These are phyloP conservation scores for Charadrius vociferus DNA, from an alignment of 2,113 vertebrate genomes.

Conservation along the genomic window DNA sequence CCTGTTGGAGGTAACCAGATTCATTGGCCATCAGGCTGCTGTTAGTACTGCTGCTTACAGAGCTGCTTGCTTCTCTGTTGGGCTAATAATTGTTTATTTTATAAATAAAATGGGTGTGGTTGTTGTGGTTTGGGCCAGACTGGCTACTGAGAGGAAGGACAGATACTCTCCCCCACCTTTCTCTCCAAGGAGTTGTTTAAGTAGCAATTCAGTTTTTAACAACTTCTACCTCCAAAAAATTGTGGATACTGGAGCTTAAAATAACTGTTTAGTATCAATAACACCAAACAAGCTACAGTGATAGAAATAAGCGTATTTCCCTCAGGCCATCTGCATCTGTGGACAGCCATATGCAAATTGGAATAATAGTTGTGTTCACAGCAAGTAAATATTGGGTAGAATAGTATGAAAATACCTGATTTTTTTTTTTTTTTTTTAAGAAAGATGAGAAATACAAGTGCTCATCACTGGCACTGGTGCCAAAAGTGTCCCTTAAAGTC, in stretches of 20 bases:
- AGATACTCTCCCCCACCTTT: too few relatives aligned
- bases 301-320: background rate
- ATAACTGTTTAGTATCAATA: background rate
- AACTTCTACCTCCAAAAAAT: background rate
- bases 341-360: background rate
- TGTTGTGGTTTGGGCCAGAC: too few relatives aligned
- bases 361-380: background rate
- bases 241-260: background rate
- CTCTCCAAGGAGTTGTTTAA: background rate
- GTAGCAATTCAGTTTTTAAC: background rate
- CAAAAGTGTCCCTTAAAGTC: background rate
- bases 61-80: background rate
- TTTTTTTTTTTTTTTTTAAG: background rate
- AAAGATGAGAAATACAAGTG: background rate
- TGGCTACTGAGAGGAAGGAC: too few relatives aligned
- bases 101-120: background rate
- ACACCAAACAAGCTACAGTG: background rate
- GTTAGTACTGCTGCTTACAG: background rate
- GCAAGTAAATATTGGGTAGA: background rate
- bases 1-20: background rate
- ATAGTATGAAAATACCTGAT: background rate
- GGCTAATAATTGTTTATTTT: background rate
- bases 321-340: background rate
- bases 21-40: background rate
- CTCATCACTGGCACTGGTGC: background rate